These are phyloP conservation scores for Allolobophora icterica DNA, from an alignment of 2,888 invertebrate genomes.

Conservation along the genomic window DNA sequence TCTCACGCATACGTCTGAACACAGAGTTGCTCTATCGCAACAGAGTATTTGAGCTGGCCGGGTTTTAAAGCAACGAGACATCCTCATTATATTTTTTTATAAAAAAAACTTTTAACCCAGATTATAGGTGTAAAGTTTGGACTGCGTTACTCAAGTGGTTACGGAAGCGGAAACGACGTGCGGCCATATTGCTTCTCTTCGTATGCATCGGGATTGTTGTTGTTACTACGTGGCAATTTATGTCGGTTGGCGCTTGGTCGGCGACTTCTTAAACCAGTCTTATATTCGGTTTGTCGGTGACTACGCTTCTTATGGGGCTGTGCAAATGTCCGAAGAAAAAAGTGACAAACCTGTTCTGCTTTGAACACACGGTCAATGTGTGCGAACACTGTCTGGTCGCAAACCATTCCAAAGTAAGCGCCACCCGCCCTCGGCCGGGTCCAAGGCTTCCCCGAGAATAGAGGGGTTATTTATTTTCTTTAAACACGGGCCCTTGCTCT, in stretches of 20 bases:
- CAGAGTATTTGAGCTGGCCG: too few species aligned
- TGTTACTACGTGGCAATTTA: not conserved
- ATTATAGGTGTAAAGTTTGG: too few species aligned
- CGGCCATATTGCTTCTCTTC: not conserved
- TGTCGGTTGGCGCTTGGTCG: not conserved
- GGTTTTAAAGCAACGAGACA: too few species aligned
- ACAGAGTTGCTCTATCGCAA: too few species aligned
- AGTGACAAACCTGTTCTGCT: constrained; percentile 98
- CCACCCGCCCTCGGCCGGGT: not conserved
- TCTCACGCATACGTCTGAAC: too few species aligned
- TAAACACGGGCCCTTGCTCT: not conserved
- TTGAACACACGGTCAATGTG: constrained; percentile 97
- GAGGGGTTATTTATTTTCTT: not conserved
- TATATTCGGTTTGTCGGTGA: not conserved
- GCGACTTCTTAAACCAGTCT: not conserved
- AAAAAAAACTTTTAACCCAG: too few species aligned
- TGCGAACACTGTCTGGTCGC: constrained; percentile 98
- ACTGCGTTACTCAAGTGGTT: not conserved
- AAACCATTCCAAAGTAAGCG: constrained; percentile 87
- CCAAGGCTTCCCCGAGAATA: not conserved
- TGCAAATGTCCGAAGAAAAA: constrained; percentile 97
- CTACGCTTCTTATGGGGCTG: constrained; percentile 79
- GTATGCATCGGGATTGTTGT: not conserved
- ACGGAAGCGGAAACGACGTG: not conserved
- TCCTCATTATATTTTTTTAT: too few species aligned